Base-by-base conservation (phyloP, 2,113 vertebrate genomes). In the Enhydra lutris region DNA sequence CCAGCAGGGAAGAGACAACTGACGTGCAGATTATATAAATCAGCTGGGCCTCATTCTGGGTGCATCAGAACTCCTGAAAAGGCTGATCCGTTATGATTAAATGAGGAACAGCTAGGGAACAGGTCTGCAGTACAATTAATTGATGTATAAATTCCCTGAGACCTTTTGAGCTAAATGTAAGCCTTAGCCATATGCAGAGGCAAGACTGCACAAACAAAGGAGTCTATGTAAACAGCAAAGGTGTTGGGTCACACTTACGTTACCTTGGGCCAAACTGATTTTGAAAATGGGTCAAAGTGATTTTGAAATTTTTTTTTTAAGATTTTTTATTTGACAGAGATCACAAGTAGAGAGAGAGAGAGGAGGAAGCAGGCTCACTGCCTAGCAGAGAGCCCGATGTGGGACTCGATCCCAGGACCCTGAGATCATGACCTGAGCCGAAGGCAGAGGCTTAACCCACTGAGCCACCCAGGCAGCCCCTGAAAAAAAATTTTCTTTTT, bases 111-210 rank as follows among this genome's bases (percentile, higher is more conserved):
- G 80, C 87, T 10, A 94, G 96, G 95, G 94, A 98, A 71, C 90
- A 95, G 67, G 69, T 39, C 71, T 97, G 92, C 74, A 88, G 61
- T 69, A 65, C 95, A 97, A 97, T 90, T 97, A 98, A 98, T 98
- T 98, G 97, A 97, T 98, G 97, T 83, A 59, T 97, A 42, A 97
- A 98, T 98, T 94, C 94, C 95, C 78, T 86, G 36, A 89, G 93
- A 97, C 89, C 96, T 93, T 94, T 95, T 80, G 97, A 97, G 95
- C 93, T 97, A 96, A 98, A 97, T 98, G 96, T 98, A 98, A 98
- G 97, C 91, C 78, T 50, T 74, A 96, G 21, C 13, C 55, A 24
- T 90, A 61, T 97, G 82, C 6, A 0, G 63, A 80, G 85, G 24
- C n/a, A 94, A 59, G 55, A 63, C 24, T 31, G 39, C 13, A 65